Evolutionary conservation across 2,113 vertebrate genomes (phyloP), one percentile per base, ranked within the genome.

Genomic region (Rutilus rutilus): DNA sequence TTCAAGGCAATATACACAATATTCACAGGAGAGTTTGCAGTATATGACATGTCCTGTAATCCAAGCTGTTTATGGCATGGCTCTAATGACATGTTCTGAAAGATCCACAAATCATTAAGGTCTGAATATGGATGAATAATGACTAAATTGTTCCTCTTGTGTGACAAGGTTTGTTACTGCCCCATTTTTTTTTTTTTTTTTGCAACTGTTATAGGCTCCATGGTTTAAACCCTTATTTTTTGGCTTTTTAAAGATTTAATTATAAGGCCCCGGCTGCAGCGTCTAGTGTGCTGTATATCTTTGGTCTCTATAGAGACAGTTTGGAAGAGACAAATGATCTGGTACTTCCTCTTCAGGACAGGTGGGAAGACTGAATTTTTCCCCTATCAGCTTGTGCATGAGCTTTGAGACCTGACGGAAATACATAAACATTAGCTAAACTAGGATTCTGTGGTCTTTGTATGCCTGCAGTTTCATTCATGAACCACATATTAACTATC

Each of bases 41-140:
- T 45, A 14, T 65, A 64, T 81, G 78, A 64, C 78, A 30, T 80
- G n/a, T 65, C n/a, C 78, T 47, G 78, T 81, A 81, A 81, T 81
- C 33, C 39, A 81, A 81, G 12, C 78, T 47, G 78, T 81, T 60
- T 47, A 81, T 65, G 60, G 78, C 60, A 45, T 10, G 36, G 78
- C n/a, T 64, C 8, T 81, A 81, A 81, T 81, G 60, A 81, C 42
- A 81, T 19, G 59, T 65, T 81, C 60, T 30, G 42, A 65, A 81
- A 64, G 39, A 81, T 81, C 78, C 78, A 81, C 78, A 81, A 81
- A 81, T 81, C 78, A 65, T 81, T 81, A 81, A 64, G 39, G 78
- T 64, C 60, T 81, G 59, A 47, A 36, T 64, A 65, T 65, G n/a
- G 42, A 65, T 27, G 78, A 77, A 54, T 77, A 54, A 81, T 81